Evolutionary conservation across 2,113 vertebrate species (phyloP).

Genomic region (Otocyon megalotis): DNA sequence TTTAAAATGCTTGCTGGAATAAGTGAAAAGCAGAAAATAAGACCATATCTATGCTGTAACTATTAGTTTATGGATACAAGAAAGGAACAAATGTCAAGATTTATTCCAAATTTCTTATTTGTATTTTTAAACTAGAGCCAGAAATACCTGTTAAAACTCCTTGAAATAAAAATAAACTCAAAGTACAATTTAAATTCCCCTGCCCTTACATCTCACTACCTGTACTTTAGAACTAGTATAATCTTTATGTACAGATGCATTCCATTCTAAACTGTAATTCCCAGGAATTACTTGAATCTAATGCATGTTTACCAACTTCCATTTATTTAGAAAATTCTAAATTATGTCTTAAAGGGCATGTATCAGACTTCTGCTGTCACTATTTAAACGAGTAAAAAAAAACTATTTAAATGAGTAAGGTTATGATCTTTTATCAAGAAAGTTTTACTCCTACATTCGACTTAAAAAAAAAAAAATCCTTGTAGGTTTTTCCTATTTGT

Average conservation of each 20-base stretch:
- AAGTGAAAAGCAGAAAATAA: conserved; percentile 14
- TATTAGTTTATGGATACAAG: not conserved
- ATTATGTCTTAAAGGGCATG: not conserved
- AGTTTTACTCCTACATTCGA: not conserved
- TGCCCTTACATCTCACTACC: conserved; percentile 12
- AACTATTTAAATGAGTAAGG: not conserved
- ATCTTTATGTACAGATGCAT: not conserved
- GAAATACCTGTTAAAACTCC: conserved; percentile 78
- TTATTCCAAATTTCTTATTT: conserved; percentile 49
- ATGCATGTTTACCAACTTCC: not conserved
- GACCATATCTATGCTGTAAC: not conserved
- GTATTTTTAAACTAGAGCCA: not conserved
- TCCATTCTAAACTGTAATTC: conserved; percentile 35
- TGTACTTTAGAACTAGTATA: conserved; percentile 35
- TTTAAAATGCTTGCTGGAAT: not conserved
- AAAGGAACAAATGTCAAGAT: not conserved
- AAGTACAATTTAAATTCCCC: conserved; percentile 24
- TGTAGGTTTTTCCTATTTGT: not conserved
- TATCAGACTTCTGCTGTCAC: not conserved
- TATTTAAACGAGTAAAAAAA: not conserved
- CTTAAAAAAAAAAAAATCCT: not conserved
- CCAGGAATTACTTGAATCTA: not conserved
- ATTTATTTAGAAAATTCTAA: not conserved
- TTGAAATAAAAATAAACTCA: not conserved
- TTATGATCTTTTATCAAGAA: not conserved